Percentiles rank a stretch among this genome's conserved stretches.
phyloP scores from a whole-genome alignment of 1,140 invertebrate genomes.

The Caenorhabditis inopinata region DNA sequence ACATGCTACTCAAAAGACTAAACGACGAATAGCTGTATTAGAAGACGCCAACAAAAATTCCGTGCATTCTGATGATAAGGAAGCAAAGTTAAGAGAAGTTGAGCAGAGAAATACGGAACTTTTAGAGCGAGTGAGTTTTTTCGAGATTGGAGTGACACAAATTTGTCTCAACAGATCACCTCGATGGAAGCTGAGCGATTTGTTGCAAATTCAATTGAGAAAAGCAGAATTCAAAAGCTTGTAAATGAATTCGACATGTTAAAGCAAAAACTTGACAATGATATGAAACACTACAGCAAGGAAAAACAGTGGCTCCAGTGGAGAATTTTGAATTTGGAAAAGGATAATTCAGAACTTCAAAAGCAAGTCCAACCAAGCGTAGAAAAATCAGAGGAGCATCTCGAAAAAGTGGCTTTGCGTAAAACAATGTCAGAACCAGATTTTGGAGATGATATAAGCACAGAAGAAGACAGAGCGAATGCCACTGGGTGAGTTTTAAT shows the following conservation, averaged over 20 bases:
- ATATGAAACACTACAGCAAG: conserved; percentile 47
- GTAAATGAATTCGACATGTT: conserved; percentile 52
- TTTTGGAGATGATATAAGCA: neutral
- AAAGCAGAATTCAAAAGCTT: conserved; percentile 47
- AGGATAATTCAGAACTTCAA: conserved; percentile 46
- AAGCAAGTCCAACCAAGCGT: conserved; percentile 38
- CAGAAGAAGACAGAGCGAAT: neutral
- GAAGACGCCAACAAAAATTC: neutral
- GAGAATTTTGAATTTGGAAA: conserved; percentile 49
- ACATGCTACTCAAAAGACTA: conserved; percentile 3
- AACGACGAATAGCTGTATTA: neutral
- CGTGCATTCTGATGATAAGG: neutral
- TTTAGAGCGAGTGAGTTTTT: neutral
- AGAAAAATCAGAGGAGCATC: conserved; percentile 11
- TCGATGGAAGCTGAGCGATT: conserved; percentile 38
- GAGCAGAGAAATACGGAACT: neutral
- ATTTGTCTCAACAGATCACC: neutral
- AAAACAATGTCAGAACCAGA: conserved; percentile 15
- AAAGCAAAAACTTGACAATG: conserved; percentile 49
- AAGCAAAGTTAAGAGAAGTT: neutral
- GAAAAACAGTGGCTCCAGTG: conserved; percentile 48
- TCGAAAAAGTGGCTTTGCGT: neutral
- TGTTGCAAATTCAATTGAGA: neutral
- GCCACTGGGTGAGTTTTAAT: neutral
- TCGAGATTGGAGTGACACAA: no score